phyloP scores from a whole-genome alignment of 2,888 invertebrate species.

The Ceramica pisi region DNA sequence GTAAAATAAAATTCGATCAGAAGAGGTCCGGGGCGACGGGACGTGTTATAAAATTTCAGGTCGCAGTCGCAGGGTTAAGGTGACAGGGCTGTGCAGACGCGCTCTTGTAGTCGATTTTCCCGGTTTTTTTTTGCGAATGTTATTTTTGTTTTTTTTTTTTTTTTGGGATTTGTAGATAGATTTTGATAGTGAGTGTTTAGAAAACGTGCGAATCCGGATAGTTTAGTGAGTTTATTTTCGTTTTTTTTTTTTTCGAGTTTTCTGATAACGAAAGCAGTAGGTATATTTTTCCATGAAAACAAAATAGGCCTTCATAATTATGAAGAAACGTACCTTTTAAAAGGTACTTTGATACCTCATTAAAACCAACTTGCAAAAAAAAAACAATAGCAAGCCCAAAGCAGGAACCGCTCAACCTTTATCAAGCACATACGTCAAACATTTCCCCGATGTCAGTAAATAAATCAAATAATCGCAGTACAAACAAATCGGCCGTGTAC shows the following conservation, averaged over 20 bases:
- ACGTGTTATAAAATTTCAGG: conserved; percentile 79
- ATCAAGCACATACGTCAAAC: conserved; percentile 40
- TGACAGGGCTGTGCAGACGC: conserved; percentile 65
- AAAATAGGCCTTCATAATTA: neutral
- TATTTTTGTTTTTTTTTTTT: neutral
- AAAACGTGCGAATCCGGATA: neutral
- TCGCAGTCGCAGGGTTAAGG: conserved; percentile 77
- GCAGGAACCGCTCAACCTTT: conserved; percentile 19
- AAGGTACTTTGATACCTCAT: neutral
- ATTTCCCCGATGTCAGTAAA: conserved; percentile 42
- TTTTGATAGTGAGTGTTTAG: too few species aligned
- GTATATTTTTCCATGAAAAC: neutral
- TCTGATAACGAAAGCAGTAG: neutral
- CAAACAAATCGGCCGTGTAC: conserved; percentile 62
- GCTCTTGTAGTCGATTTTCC: conserved; percentile 43
- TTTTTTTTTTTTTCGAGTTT: neutral
- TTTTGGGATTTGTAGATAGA: too few species aligned
- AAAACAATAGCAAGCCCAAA: neutral
- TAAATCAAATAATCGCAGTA: conserved; percentile 59
- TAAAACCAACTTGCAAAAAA: neutral
- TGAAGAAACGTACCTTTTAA: neutral
- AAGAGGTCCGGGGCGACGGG: conserved; percentile 66
- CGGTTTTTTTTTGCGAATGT: neutral
- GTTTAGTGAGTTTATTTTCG: neutral
- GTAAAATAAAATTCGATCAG: conserved; percentile 86